Base-by-base conservation (phyloP, 2,797 vertebrate genomes). In the Arctocebus calabarensis region DNA sequence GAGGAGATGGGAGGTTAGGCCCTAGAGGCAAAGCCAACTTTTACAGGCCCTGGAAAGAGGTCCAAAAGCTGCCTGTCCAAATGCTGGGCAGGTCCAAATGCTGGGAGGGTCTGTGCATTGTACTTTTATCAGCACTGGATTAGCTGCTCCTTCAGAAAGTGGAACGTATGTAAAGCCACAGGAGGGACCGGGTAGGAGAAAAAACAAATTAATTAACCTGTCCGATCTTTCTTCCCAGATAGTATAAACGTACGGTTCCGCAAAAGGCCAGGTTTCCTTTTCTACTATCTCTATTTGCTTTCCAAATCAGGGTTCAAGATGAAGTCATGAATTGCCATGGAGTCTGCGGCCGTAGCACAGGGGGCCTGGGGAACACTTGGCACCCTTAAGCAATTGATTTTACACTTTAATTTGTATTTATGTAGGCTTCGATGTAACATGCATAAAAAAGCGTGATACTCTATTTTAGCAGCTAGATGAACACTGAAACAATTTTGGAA, bases 51-150 rank as follows among this genome's bases (percentile, higher is more conserved):
- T 43, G 8, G 23, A 32, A 78, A 5, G 22, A n/a, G 7, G n/a
- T n/a, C n/a, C n/a, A n/a, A n/a, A n/a, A n/a, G n/a, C n/a, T n/a
- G n/a, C n/a, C n/a, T n/a, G n/a, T n/a, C n/a, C n/a, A n/a, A n/a
- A n/a, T n/a, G 40, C 6, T 34, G 9, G 48, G 27, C 1, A 7
- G 1, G 0, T 57, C 52, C 34, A 12, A 40, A 48, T 25, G 20
- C 43, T 12, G 61, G 87, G 8, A 11, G 52, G 10, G 6, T 8
- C 0, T 45, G 71, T 27, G 7, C 57, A 0, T 4, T 16, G 34
- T 1, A 1, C 16, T 6, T 0, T 1, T 20, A 5, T 6, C 3
- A 12, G 17, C 62, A 0, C 3, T 2, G 20, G 37, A 7, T 29
- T 2, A 1, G 9, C 25, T 2, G 10, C 5, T 16, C 14, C 45